These are phyloP conservation scores for Fukomys damarensis DNA, from an alignment of 2,113 vertebrate species.

Conservation along the genomic window DNA sequence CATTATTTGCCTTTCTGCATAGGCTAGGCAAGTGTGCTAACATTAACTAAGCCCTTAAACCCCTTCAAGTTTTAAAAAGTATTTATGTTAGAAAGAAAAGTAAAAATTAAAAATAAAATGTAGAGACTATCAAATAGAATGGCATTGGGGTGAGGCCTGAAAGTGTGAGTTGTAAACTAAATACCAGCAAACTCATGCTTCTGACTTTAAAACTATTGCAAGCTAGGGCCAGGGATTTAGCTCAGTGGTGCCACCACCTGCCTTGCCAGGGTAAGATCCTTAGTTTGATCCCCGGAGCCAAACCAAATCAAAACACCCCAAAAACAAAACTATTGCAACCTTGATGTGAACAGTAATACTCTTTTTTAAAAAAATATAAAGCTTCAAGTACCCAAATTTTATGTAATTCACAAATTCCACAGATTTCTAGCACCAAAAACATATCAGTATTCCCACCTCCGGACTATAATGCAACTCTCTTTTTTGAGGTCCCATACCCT, in stretches of 20 bases:
- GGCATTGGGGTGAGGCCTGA: background rate
- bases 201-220: background rate
- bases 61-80: background rate
- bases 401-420: background rate
- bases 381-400: background rate
- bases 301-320: too few relatives aligned
- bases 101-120: background rate
- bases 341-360: background rate
- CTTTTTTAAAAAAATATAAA: too few relatives aligned
- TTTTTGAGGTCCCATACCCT: background rate
- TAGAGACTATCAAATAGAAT: background rate
- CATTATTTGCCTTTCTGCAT: background rate
- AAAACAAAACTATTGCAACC: too few relatives aligned
- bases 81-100: background rate
- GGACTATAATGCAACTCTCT: background rate
- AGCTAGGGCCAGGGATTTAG: too few relatives aligned
- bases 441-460: background rate
- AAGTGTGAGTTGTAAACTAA: background rate
- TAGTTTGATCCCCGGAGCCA: too few relatives aligned
- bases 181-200: background rate
- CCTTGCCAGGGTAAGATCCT: too few relatives aligned
- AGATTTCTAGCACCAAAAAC: background rate
- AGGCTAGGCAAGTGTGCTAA: background rate
- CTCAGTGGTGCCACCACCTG: too few relatives aligned
- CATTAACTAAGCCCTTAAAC: background rate